Base-by-base conservation (phyloP, 23 tunicate genomes). In the Oikopleura dioica region DNA sequence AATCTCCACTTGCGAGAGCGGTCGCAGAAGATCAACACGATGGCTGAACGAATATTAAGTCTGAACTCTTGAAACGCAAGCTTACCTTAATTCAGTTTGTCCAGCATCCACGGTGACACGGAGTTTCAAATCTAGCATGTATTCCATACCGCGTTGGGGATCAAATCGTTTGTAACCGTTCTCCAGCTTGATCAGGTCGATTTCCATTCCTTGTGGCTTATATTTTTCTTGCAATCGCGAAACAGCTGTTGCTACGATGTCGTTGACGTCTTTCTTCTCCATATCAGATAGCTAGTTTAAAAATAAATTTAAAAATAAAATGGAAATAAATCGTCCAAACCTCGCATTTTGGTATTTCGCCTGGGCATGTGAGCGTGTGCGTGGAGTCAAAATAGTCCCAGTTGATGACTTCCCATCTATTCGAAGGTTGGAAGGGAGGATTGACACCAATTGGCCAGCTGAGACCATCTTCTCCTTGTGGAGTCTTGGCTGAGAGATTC, bases 131-230 rank as follows among this genome's bases (percentile, higher is more conserved):
- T 94, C 99, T 0, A 94, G 88, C 35, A 86, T 86, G 38, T 94
- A 94, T 76, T 94, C 99, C 99, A 94, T 94, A 0, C 99, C 99
- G 0, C 99, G 79, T 78, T 94, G 94, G 36, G 99, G 99, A 77
- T 94, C 99, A 75, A 94, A 94, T 38, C 99, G 75, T 1, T 88
- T 80, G 50, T 94, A 94, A 24, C 99, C 99, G 69, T 86, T 94
- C 37, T 84, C 76, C 50, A 94, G 77, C 51, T 94, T 86, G 79
- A 80, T 94, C 81, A 86, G 82, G 50, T 84, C 82, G 31, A 94
- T 50, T 1, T 78, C 38, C 76, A 86, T 77, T 0, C 95, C 95
- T 81, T 92, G 80, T 36, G 86, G 82, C 38, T 83, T 83, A 79
- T 94, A 94, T 72, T 86, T 94, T 26, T 86, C 99, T 76, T 94